Evolutionary conservation across 2,888 invertebrate genomes (phyloP).

Genomic region (Pteria penguin): DNA sequence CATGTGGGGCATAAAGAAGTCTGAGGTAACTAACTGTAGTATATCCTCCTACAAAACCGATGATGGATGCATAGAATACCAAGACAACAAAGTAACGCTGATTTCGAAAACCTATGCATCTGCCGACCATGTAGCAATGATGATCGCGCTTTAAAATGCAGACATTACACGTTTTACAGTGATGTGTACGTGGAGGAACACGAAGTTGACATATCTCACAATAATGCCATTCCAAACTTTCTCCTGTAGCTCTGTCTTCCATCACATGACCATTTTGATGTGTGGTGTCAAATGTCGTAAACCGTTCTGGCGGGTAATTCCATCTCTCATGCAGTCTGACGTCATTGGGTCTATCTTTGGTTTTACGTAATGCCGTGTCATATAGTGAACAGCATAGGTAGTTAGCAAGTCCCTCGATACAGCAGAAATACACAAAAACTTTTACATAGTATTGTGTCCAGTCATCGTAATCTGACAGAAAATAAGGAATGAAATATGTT

Average conservation of each 20-base stretch:
- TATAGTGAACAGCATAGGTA: slow-evolving; percentile 64
- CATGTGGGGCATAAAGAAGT: slow-evolving; percentile 35
- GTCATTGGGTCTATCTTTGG: slow-evolving; percentile 31
- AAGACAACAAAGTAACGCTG: slow-evolving; percentile 67
- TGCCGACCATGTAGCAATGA: slow-evolving; percentile 70
- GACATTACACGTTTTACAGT: slow-evolving; percentile 67
- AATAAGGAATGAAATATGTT: slow-evolving; percentile 56
- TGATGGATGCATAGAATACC: slow-evolving; percentile 54
- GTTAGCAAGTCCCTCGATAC: slow-evolving; percentile 60
- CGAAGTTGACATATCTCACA: slow-evolving; percentile 62
- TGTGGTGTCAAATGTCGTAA: slow-evolving; percentile 46
- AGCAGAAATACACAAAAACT: slow-evolving; percentile 56
- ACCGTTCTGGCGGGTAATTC: slow-evolving; percentile 40
- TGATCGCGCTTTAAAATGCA: slow-evolving; percentile 76
- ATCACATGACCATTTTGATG: slow-evolving; percentile 31
- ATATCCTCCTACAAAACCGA: slow-evolving; percentile 45
- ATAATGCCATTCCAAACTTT: slow-evolving; percentile 59
- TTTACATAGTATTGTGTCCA: slow-evolving; percentile 64
- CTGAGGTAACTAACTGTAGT: slow-evolving; percentile 49
- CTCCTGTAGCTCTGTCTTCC: no score
- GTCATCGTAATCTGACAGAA: slow-evolving; percentile 56
- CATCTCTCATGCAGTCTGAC: slow-evolving; percentile 20
- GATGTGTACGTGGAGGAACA: slow-evolving; percentile 68
- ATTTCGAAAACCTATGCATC: slow-evolving; percentile 65
- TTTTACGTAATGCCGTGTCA: slow-evolving; percentile 48